Conservation (phyloP, 2,888 invertebrate genomes). For the Drosophila pseudotakahashii region DNA sequence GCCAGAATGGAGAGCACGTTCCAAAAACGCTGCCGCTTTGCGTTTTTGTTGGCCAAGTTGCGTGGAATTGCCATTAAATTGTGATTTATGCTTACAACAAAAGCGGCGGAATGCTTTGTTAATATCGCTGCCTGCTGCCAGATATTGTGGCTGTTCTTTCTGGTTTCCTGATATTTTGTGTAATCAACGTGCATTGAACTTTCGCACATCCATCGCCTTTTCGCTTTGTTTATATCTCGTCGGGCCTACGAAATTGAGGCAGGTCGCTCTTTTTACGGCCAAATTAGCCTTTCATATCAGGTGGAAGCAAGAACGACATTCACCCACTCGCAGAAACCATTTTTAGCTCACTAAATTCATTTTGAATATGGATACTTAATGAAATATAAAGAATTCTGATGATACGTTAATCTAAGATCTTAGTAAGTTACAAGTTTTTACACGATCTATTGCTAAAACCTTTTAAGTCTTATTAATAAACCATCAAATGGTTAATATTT, state of each 20-base stretch:
- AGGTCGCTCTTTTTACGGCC: constrained; percentile 52
- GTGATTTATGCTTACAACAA: constrained; percentile 67
- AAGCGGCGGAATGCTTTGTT: constrained; percentile 40
- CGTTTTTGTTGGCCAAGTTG: constrained; percentile 32
- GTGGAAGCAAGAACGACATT: constrained; percentile 3
- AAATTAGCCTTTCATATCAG: constrained; percentile 38
- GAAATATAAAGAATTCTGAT: not conserved
- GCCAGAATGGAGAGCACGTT: constrained; percentile 53
- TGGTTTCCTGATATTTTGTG: constrained; percentile 61
- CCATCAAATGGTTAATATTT: not conserved
- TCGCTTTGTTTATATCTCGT: constrained; percentile 38
- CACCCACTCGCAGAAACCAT: not conserved
- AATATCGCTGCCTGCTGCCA: constrained; percentile 25
- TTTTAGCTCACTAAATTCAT: not conserved
- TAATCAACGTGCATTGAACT: constrained; percentile 72
- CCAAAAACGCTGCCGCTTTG: constrained; percentile 44
- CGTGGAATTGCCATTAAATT: constrained; percentile 47
- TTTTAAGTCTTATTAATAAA: not conserved
- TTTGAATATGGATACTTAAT: too few relatives aligned
- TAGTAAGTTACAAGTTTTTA: too few relatives aligned
- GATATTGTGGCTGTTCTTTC: constrained; percentile 24
- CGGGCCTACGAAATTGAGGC: constrained; percentile 54
- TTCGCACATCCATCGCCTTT: constrained; percentile 26
- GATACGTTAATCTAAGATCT: not conserved
- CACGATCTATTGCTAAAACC: not conserved